Base-by-base conservation (phyloP, 2,888 invertebrate genomes). In the Apamea anceps region DNA sequence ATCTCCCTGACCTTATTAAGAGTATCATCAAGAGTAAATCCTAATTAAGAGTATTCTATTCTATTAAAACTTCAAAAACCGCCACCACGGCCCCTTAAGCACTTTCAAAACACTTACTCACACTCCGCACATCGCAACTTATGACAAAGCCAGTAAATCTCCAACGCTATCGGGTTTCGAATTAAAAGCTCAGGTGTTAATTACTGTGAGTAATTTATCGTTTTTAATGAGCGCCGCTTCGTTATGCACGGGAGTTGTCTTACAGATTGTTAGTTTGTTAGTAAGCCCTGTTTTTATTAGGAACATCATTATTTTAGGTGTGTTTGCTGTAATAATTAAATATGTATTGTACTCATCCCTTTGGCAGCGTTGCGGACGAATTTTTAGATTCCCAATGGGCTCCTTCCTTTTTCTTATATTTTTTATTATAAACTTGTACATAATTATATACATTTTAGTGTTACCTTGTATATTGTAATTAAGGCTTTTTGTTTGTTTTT, bases 101-200 rank as follows among this genome's bases (percentile, higher is more conserved):
- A 42, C 37, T 72, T 67, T 13, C 54, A 66, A 51, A 85, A 42
- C 73, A 80, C 60, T 85, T 32, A 12, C 32, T 37, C 57, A 32
- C 32, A 32, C 57, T 28, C n/a, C 80, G 70, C 37, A 76, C 67
- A 67, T 65, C 66, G 7, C 32, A 68, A 76, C 70, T 77, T 75
- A 86, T 72, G 76, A 77, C 75, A 80, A 82, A 81, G 77, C 28
- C 84, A 74, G 67, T 72, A 77, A 75, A 82, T 68, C 72, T 75
- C 57, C 57, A 78, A 25, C 28, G 76, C 65, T 76, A 85, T 91
- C 87, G n/a, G 18, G 75, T 91, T 89, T 85, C 91, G 89, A 91
- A 91, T 91, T 90, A 90, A 89, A 89, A 87, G 74, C 88, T 67
- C 74, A 85, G 89, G 88, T 91, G 87, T 91, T 86, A 86, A 89